phyloP scores from a whole-genome alignment of 2,797 vertebrate species.

The Luscinia luscinia region DNA sequence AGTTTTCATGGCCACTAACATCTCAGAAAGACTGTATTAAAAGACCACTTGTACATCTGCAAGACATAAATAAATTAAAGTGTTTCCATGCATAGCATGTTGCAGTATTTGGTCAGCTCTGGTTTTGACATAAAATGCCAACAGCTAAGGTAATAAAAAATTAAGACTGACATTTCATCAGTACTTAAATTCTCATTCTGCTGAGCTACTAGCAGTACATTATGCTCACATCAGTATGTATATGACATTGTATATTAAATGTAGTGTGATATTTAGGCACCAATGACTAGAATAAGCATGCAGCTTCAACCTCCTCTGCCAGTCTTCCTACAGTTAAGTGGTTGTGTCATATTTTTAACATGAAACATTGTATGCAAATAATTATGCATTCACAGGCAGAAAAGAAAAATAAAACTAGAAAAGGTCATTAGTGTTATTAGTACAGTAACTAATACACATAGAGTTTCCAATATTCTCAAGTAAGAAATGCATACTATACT shows the following conservation, averaged over 20 bases:
- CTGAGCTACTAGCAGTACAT: conserved; percentile 55
- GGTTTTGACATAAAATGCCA: conserved; percentile 59
- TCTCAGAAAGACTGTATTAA: neutral
- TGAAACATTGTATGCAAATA: conserved; percentile 1
- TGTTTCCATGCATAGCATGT: neutral
- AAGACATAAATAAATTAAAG: conserved; percentile 10
- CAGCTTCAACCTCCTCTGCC: neutral
- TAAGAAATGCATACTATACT: neutral
- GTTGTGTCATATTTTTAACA: conserved; percentile 22
- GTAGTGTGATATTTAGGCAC: conserved; percentile 30
- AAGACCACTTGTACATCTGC: neutral
- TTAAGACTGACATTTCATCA: conserved; percentile 59
- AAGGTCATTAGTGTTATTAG: neutral
- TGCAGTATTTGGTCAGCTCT: conserved; percentile 11
- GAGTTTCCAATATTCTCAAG: neutral
- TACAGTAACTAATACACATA: neutral
- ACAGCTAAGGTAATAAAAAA: conserved; percentile 54
- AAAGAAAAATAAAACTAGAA: neutral
- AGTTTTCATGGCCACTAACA: neutral
- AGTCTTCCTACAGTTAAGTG: neutral
- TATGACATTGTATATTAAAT: conserved; percentile 48
- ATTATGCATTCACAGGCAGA: neutral
- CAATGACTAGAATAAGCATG: conserved; percentile 25
- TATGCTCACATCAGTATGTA: conserved; percentile 59
- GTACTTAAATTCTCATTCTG: conserved; percentile 31